A percentile compares a stretch with the other conserved stretches of the same genome.
phyloP scores from a whole-genome alignment of 30 jellyfish, hydroid and myxozoan genomes.

The Aurelia sp. region DNA sequence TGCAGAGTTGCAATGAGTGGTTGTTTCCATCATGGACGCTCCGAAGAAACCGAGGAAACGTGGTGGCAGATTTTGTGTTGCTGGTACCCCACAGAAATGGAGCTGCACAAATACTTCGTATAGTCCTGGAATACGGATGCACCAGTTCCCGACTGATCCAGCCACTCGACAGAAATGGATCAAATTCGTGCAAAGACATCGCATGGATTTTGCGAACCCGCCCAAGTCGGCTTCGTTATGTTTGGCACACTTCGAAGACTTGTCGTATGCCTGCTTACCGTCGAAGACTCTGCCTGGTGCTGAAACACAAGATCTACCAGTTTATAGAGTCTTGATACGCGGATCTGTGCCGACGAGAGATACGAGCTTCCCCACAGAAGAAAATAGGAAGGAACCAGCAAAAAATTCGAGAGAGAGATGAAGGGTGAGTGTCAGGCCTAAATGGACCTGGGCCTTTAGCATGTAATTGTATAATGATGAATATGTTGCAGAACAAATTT shows the following conservation, averaged over 20 bases:
- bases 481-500: no score
- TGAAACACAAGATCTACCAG: slow-evolving; percentile 7
- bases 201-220: background rate
- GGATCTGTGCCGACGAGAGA: slow-evolving; percentile 27
- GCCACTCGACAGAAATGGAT: background rate
- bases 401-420: slow-evolving; percentile 5
- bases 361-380: slow-evolving; percentile 24
- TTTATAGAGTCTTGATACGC: slow-evolving; percentile 2
- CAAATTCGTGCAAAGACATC: slow-evolving; percentile 18
- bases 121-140: no score
- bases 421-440: slow-evolving; percentile 15
- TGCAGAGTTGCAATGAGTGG: no score
- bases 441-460: no score
- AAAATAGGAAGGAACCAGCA: slow-evolving; percentile 5
- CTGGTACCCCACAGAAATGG: no score
- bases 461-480: no score
- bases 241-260: slow-evolving; percentile 21
- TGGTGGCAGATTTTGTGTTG: no score
- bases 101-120: no score
- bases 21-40: no score
- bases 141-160: no score
- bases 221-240: background rate
- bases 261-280: background rate
- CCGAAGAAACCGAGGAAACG: no score
- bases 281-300: background rate